Conservation (phyloP, 2,888 invertebrate species). For the Cantharis lateralis region DNA sequence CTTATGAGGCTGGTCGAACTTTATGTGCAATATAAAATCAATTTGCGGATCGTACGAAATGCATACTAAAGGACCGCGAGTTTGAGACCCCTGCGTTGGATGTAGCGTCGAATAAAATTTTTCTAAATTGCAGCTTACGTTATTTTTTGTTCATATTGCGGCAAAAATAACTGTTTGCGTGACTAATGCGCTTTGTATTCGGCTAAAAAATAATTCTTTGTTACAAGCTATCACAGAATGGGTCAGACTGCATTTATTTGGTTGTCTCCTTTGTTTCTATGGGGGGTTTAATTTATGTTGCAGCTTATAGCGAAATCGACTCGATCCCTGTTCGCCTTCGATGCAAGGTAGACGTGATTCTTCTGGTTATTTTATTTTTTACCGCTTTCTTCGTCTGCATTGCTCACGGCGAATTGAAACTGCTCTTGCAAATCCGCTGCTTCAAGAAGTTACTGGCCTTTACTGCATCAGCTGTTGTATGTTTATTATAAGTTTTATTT, state of each 20-base stretch:
- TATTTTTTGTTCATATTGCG: background rate
- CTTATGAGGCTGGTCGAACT: background rate
- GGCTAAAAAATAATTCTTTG: constrained; percentile 27
- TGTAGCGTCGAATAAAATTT: background rate
- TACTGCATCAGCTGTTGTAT: constrained; percentile 35
- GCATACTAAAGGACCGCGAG: background rate
- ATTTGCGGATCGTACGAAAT: background rate
- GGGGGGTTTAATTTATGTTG: constrained; percentile 11
- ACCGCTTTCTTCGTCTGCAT: constrained; percentile 6
- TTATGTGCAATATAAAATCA: background rate
- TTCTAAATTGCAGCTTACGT: background rate
- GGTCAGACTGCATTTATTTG: constrained; percentile 19
- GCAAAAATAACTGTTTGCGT: background rate
- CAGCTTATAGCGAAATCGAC: constrained; percentile 1
- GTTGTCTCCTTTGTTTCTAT: constrained; percentile 4
- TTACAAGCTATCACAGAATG: constrained; percentile 1
- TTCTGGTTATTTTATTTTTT: constrained; percentile 11
- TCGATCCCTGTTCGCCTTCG: constrained; percentile 19
- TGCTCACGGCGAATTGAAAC: background rate
- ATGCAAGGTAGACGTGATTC: constrained; percentile 20
- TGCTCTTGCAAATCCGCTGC: constrained; percentile 8
- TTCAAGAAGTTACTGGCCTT: constrained; percentile 40
- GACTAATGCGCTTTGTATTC: constrained; percentile 13
- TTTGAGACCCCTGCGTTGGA: background rate
- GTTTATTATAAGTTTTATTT: background rate